Base-by-base conservation (phyloP, 2,888 invertebrate species). In the Pseudococcus jackbeardsleyi region DNA sequence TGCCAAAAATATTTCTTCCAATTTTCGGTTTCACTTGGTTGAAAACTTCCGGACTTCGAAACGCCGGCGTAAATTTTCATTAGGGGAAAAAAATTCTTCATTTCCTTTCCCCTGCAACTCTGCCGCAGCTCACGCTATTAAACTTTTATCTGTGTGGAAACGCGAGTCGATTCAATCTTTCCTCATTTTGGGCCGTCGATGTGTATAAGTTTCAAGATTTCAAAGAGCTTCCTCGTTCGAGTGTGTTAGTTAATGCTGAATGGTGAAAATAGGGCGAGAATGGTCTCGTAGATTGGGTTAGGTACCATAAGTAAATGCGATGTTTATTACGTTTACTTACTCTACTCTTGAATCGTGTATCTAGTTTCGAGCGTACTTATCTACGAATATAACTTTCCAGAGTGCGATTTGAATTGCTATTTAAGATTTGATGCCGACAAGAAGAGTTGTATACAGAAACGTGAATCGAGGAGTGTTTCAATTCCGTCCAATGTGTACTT, bases 1-100 rank as follows among this genome's bases (percentile, higher is more conserved):
- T 72, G 72, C 72, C 72, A 72, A 72, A 72, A 72, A 72, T 72
- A 72, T 72, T 72, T 33, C 33, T 33, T 72, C 33, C 72, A 33
- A 72, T 26, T 64, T 72, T 72, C 72, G 72, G 72, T 72, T 72
- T 33, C 72, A 72, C 72, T 72, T 33, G 33, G 33, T 72, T 72
- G 72, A 33, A 33, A 72, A 72, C 72, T 72, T 72, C 72, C 72
- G 26, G 68, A 0, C 72, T 72, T 1, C 64, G 64, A 22, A 72
- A 72, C 33, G 26, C 1, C 33, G 17, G 17, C 72, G 72, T 72
- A 72, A 72, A 72, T 72, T 72, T 33, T 72, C 72, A 33, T 72
- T 68, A 68, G 59, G 22, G 59, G 22, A 64, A 22, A 72, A 72
- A 72, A 72, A 72, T 72, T 26, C 33, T 72, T 33, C 72, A 4